These are phyloP conservation scores for Sebastes cheni DNA, from an alignment of 2,797 vertebrate species.

Conservation along the genomic window DNA sequence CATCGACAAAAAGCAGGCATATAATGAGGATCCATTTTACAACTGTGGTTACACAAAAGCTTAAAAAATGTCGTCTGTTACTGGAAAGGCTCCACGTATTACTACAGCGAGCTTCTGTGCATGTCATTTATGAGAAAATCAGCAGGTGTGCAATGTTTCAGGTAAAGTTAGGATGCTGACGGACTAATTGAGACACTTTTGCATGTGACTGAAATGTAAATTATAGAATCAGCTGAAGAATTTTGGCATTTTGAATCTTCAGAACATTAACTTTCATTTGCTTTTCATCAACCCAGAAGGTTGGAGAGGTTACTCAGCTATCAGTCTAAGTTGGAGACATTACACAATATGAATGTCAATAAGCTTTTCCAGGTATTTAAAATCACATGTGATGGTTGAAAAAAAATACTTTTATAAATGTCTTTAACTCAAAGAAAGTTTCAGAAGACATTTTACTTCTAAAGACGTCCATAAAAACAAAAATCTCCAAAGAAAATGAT, in stretches of 20 bases:
- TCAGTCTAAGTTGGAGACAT: not conserved
- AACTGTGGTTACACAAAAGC: conserved; percentile 51
- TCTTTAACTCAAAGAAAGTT: not conserved
- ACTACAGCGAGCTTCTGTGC: not conserved
- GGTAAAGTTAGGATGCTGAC: not conserved
- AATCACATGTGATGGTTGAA: not conserved
- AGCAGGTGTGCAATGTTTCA: not conserved
- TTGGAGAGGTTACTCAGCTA: not conserved
- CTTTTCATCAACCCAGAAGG: not conserved
- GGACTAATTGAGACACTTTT: not conserved
- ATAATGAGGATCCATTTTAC: conserved; percentile 68
- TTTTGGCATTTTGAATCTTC: not conserved
- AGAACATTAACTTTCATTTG: not conserved
- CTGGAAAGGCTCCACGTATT: conserved; percentile 36
- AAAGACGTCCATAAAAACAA: not conserved
- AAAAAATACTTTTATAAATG: not conserved
- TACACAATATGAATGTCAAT: not conserved
- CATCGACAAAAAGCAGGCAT: conserved; percentile 63
- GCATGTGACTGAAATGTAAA: not conserved
- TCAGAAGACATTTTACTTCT: not conserved
- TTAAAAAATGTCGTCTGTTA: conserved; percentile 34
- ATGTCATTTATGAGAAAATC: conserved; percentile 2
- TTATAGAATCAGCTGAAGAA: not conserved
- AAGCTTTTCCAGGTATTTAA: not conserved
- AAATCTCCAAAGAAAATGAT: not conserved